Conservation (phyloP, 2,113 vertebrate species). For the Proteles cristata region DNA sequence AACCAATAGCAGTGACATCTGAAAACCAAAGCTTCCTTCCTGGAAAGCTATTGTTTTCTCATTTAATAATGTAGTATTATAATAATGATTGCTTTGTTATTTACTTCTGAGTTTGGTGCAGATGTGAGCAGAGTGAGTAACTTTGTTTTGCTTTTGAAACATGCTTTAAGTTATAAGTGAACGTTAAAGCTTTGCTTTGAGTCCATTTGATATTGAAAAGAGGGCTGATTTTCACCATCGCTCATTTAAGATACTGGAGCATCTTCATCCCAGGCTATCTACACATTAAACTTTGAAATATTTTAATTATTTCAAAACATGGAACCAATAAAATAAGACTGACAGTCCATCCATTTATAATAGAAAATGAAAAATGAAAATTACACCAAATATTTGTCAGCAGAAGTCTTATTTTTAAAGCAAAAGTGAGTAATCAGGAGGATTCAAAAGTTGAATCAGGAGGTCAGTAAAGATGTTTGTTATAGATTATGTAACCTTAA, state of each 20-base stretch:
- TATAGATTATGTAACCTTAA: neutral
- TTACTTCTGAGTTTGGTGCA: neutral
- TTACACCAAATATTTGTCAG: neutral
- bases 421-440: neutral
- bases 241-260: neutral
- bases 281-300: slow-evolving; percentile 20
- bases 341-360: neutral
- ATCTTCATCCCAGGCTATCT: neutral
- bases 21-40: neutral
- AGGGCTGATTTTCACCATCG: neutral
- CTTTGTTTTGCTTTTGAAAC: slow-evolving; percentile 7
- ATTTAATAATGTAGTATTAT: neutral
- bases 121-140: neutral
- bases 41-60: neutral
- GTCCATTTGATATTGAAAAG: neutral
- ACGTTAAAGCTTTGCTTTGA: neutral
- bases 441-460: neutral
- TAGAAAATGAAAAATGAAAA: neutral
- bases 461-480: neutral
- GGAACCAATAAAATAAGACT: neutral
- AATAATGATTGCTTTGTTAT: neutral
- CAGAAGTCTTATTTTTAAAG: slow-evolving; percentile 19
- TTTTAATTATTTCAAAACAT: slow-evolving; percentile 22
- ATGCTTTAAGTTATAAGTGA: neutral
- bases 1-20: neutral